Evolutionary conservation across 2,888 invertebrate genomes (phyloP).

Genomic region (Cephus runcator): DNA sequence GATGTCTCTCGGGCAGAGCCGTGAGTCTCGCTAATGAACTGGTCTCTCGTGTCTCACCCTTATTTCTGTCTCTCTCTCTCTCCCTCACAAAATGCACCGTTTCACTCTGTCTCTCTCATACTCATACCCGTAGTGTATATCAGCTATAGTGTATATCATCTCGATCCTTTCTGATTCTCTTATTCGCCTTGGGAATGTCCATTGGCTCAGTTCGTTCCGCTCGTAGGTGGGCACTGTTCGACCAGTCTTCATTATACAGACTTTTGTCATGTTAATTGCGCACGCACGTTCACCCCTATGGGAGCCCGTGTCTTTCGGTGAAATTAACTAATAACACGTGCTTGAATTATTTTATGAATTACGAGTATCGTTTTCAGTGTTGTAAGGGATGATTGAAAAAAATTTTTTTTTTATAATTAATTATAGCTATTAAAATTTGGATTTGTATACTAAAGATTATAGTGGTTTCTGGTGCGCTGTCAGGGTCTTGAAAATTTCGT

Average conservation of each 20-base stretch:
- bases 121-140: conserved; percentile 13
- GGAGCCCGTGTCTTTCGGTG: conserved; percentile 35
- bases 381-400: background rate
- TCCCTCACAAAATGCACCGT: background rate
- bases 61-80: conserved; percentile 20
- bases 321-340: conserved; percentile 48
- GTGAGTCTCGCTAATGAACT: conserved; percentile 64
- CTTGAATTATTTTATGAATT: conserved; percentile 43
- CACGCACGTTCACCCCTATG: conserved; percentile 50
- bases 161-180: background rate
- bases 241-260: conserved; percentile 60
- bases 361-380: conserved; percentile 11
- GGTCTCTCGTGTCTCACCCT: conserved; percentile 54
- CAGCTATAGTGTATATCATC: background rate
- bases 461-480: background rate
- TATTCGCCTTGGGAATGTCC: background rate
- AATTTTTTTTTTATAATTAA: background rate
- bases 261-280: conserved; percentile 57
- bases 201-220: background rate
- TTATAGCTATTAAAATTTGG: background rate
- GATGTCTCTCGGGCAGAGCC: conserved; percentile 52
- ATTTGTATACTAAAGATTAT: background rate
- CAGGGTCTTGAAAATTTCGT: background rate
- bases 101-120: conserved; percentile 24
- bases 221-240: conserved; percentile 34